Evolutionary conservation across 2,888 invertebrate species (phyloP), one percentile per base, ranked within the genome.

Genomic region (Rhyacophila evoluta): DNA sequence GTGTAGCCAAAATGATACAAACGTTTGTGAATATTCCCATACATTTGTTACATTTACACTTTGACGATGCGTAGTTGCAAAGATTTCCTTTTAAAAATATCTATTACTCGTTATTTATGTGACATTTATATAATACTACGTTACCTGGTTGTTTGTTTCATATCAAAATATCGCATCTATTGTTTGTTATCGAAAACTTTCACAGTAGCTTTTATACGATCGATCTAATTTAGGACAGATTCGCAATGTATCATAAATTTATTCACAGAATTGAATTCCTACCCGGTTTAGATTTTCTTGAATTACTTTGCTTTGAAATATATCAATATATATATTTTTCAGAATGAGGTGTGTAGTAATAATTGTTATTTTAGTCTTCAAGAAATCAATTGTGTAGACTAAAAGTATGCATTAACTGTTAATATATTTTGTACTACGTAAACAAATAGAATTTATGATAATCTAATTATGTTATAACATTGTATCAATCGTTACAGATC

Each of bases 341-440:
- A 55, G 55, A 55, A 25, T 55, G 25, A 19, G 55, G 55, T 8
- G 55, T 55, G 55, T 55, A 55, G 19, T 55, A 55, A 55, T 55
- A 55, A 29, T 72, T 39, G 39, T 72, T 39, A 72, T 39, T 39
- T 39, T 72, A 72, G 72, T 39, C 11, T 25, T 39, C 36, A 67
- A 41, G 11, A 74, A 67, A 41, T 74, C 36, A 19, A 74, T 74
- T 74, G 67, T 72, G 68, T 79, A 79, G 75, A 28, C 39, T 75
- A 72, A 74, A 78, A 75, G 67, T 75, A 79, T 37, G 75, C 75
- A 72, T 72, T 75, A 72, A 75, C 25, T 69, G 72, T 79, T 76
- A 78, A 81, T 80, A 81, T 81, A 81, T 81, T 80, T 81, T 81
- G 69, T 79, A 80, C 74, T 77, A 80, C 75, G 74, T 81, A 79